Evolutionary conservation across 1,140 invertebrate species (phyloP).

Genomic region (Pachyrhynchus sulphureomaculatus): DNA sequence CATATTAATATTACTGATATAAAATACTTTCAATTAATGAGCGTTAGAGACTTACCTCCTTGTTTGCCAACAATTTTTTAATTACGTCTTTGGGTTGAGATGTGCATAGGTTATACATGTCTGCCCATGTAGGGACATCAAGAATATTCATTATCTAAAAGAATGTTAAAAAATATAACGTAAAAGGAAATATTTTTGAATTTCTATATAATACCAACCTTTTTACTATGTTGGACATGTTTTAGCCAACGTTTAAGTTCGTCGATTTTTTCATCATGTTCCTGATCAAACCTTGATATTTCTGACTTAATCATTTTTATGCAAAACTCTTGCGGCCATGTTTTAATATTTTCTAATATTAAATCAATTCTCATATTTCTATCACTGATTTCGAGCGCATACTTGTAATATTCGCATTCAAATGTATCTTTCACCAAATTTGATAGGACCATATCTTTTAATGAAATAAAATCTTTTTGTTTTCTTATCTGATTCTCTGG

Average conservation of each 20-base stretch:
- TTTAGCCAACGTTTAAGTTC: constrained; percentile 51
- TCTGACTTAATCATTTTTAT: constrained; percentile 43
- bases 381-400: constrained; percentile 43
- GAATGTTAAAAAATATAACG: not conserved
- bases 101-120: constrained; percentile 51
- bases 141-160: constrained; percentile 40
- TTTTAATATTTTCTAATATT: constrained; percentile 48
- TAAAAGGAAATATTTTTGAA: constrained; percentile 47
- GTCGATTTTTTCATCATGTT: constrained; percentile 22
- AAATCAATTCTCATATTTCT: constrained; percentile 43
- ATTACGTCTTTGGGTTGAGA: constrained; percentile 50
- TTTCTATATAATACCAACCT: constrained; percentile 50
- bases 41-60: constrained; percentile 30
- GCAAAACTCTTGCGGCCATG: constrained; percentile 47
- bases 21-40: too few relatives aligned
- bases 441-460: constrained; percentile 41
- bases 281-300: constrained; percentile 35
- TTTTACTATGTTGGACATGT: constrained; percentile 55
- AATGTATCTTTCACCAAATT: constrained; percentile 40
- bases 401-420: constrained; percentile 41
- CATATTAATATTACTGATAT: too few relatives aligned
- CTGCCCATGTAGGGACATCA: constrained; percentile 52
- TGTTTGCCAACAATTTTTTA: constrained; percentile 41
- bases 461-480: constrained; percentile 27
- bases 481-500: constrained; percentile 41